phyloP scores from a whole-genome alignment of 1,140 invertebrate genomes.

The Drosophila nasuta region DNA sequence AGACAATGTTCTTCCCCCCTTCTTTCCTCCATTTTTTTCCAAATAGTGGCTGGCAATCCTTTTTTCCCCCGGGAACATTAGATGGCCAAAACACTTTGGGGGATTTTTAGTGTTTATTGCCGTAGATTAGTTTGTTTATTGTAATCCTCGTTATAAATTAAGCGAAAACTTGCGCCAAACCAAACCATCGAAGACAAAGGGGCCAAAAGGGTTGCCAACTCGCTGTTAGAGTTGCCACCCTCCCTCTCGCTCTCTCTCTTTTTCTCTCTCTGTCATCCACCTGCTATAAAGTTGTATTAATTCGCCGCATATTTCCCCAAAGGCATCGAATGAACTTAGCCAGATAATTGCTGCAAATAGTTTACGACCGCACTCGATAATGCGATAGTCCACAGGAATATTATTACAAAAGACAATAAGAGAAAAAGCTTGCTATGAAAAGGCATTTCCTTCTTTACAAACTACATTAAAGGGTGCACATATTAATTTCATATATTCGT shows the following conservation, averaged over 20 bases:
- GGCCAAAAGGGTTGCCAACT: conserved; percentile 66
- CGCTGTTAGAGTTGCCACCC: not conserved
- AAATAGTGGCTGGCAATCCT: not conserved
- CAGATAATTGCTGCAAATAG: conserved; percentile 78
- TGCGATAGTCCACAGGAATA: conserved; percentile 31
- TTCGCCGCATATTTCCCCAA: conserved; percentile 74
- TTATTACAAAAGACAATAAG: conserved; percentile 1
- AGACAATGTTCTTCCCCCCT: conserved; percentile 19
- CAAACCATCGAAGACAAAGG: conserved; percentile 48
- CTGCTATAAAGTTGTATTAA: conserved; percentile 60
- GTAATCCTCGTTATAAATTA: conserved; percentile 83
- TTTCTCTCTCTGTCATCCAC: not conserved
- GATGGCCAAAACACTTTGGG: conserved; percentile 65
- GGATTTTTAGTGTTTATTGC: conserved; percentile 83
- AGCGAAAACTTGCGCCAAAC: conserved; percentile 74
- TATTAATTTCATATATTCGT: not conserved
- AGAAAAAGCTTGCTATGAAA: not conserved
- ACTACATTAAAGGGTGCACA: not conserved
- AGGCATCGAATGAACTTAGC: conserved; percentile 68
- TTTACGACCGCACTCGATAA: conserved; percentile 76
- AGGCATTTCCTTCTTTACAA: not conserved
- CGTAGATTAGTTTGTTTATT: conserved; percentile 83
- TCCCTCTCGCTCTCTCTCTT: too few species aligned
- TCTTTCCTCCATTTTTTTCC: not conserved
- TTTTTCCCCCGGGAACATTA: conserved; percentile 10